These are phyloP conservation scores for Sminthurinus aureus DNA, from an alignment of 2,888 invertebrate species.

Conservation along the genomic window DNA sequence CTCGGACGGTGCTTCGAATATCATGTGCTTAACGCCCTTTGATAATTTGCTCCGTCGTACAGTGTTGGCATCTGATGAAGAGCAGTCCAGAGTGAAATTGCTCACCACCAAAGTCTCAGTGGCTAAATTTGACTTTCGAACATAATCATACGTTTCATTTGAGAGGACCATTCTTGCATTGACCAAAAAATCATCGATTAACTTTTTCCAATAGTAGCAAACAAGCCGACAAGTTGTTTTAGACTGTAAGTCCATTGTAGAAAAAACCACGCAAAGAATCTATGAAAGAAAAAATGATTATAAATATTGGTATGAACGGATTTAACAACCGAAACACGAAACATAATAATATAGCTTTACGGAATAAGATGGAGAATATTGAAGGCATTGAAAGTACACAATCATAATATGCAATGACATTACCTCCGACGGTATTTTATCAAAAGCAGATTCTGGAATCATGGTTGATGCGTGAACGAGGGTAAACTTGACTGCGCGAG, in stretches of 20 bases:
- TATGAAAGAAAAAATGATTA: not conserved
- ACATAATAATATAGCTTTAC: no score
- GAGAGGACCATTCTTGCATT: conserved; percentile 1
- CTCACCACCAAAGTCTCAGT: conserved; percentile 7
- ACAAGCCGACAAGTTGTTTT: not conserved
- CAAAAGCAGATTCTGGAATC: not conserved
- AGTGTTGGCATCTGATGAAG: conserved; percentile 7
- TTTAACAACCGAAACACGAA: no score
- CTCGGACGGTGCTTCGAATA: conserved; percentile 8
- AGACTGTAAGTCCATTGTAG: not conserved
- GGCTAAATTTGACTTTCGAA: conserved; percentile 3
- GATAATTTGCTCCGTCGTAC: conserved; percentile 8
- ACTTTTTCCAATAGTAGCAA: not conserved
- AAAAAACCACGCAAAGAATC: conserved; percentile 16
- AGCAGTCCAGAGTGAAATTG: conserved; percentile 18
- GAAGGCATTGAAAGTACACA: no score
- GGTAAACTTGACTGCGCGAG: not conserved
- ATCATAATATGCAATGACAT: not conserved
- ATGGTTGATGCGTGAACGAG: not conserved
- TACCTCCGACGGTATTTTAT: conserved; percentile 9
- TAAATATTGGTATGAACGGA: no score
- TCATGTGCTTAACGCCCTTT: conserved; percentile 21
- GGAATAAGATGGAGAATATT: no score
- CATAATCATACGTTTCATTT: conserved; percentile 15
- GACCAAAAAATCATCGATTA: conserved; percentile 1